These are phyloP conservation scores for Falco rusticolus DNA, from an alignment of 2,797 vertebrate species.

Conservation along the genomic window DNA sequence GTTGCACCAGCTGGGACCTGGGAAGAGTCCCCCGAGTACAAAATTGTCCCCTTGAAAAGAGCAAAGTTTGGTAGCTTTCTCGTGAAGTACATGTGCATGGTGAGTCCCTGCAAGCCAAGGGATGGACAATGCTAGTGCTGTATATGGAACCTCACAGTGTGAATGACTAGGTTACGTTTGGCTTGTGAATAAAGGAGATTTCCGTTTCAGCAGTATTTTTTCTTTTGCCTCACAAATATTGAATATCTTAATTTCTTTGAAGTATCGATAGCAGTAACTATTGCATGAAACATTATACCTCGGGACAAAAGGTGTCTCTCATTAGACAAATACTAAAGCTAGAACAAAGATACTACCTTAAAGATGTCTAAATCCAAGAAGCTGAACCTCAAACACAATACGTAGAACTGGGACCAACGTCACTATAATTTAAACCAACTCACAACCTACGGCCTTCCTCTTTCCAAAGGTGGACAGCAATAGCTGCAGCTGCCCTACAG, in stretches of 20 bases:
- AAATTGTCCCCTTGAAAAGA: neutral
- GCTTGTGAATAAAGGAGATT: constrained; percentile 65
- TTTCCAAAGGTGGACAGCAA: neutral
- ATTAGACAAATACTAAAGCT: neutral
- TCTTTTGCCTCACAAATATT: constrained; percentile 34
- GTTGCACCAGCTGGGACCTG: neutral
- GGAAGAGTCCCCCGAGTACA: neutral
- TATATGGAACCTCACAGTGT: constrained; percentile 1
- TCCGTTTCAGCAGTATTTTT: constrained; percentile 29
- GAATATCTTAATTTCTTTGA: neutral
- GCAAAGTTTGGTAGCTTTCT: neutral
- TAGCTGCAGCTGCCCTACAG: neutral
- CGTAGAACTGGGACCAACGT: neutral
- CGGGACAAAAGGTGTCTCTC: neutral
- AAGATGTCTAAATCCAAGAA: constrained; percentile 29
- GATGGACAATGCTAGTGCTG: constrained; percentile 20
- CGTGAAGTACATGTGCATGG: neutral
- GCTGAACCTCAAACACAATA: neutral
- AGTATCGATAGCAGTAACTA: neutral
- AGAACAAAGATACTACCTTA: constrained; percentile 19
- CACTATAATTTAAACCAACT: neutral
- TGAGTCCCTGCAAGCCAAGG: neutral
- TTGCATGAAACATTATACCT: constrained; percentile 12
- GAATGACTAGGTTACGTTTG: constrained; percentile 24
- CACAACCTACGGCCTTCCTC: neutral